A percentile compares a stretch with the other conserved stretches of the same genome.
These are phyloP conservation scores for Columba janthina DNA, from an alignment of 2,113 vertebrate genomes.

Conservation along the genomic window DNA sequence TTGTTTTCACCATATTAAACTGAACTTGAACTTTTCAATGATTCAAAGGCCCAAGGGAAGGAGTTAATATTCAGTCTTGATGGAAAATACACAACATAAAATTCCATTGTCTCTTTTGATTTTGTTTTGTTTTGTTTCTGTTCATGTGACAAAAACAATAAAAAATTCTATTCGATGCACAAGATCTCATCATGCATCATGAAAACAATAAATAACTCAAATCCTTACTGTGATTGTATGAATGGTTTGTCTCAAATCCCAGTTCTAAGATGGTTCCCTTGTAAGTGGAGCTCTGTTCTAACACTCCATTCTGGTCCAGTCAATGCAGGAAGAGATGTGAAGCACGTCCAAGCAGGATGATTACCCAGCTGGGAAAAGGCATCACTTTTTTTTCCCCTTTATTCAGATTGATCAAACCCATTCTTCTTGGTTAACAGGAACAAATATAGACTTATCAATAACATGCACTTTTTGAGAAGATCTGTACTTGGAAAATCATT, in stretches of 20 bases:
- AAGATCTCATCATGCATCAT: not conserved
- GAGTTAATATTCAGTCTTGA: not conserved
- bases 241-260: not conserved
- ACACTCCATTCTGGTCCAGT: not conserved
- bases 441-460: not conserved
- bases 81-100: not conserved
- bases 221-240: not conserved
- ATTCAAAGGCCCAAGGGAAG: not conserved
- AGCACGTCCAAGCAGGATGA: not conserved
- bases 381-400: not conserved
- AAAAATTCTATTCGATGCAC: not conserved
- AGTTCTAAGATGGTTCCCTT: not conserved
- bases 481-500: not conserved
- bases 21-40: constrained; percentile 5
- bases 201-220: constrained; percentile 30
- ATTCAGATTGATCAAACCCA: not conserved
- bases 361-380: not conserved
- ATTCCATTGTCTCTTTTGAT: not conserved
- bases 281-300: not conserved
- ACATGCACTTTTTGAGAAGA: not conserved
- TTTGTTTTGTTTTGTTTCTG: constrained; percentile 22
- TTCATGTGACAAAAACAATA: not conserved
- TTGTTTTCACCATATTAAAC: constrained; percentile 2
- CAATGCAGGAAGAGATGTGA: not conserved
- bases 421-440: not conserved